Evolutionary conservation across 2,113 vertebrate genomes (phyloP), one percentile per base, ranked within the genome.

Genomic region (Apeltes quadracus): DNA sequence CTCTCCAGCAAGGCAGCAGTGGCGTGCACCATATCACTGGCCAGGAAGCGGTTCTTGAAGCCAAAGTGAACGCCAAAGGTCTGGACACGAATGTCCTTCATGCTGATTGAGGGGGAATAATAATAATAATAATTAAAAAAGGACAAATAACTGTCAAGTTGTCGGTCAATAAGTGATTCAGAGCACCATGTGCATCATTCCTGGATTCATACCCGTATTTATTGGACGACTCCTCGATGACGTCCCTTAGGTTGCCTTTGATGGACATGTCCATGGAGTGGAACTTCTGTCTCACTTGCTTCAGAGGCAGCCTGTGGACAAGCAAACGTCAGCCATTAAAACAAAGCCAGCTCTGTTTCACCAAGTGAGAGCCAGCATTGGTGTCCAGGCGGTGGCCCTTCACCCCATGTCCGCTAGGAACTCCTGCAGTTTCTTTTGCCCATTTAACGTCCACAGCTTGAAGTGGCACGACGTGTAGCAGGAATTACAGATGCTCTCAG

Each of bases 321-420:
- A 63, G 59, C 9, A 78, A 18, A 50, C 5, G 32, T 16, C 7
- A 22, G 4, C 4, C 29, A 7, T 18, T 25, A 29, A 64, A 58
- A n/a, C 2, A 54, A 48, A 8, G 13, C 0, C 5, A 38, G 16
- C 15, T 6, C 7, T 5, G 36, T 43, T 9, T 56, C 23, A 20
- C 41, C 5, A 16, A 43, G 13, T 13, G 16, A 43, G 7, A 34
- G 4, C 32, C 32, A 16, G 41, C 16, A 0, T 20, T 36, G 3
- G 7, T 36, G n/a, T 22, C 10, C 2, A n/a, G 11, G 22, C 1
- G 27, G 41, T 6, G 41, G 41, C 15, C 41, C 41, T 43, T 43
- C 69, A 99, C 98, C 97, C 97, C 96, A 98, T 97, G 32, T 99
- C 97, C n/a, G 97, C 98, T 1, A 98, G 91, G 84, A 98, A 97